Conservation (phyloP, 92 coral and sea anemone genomes). For the Plumapathes pennacea region DNA sequence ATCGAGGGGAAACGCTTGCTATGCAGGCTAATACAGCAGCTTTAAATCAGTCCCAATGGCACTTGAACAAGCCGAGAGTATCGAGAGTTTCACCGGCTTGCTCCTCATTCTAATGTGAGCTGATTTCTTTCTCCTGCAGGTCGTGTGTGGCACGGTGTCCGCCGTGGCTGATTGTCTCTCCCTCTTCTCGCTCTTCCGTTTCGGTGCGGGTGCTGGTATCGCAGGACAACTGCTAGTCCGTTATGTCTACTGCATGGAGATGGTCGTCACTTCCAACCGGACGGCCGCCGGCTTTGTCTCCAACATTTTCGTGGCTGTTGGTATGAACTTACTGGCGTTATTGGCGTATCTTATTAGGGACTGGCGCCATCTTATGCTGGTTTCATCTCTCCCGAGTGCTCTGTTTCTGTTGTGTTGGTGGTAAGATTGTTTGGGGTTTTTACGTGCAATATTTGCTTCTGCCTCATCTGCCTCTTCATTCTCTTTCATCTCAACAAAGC, state of each 20-base stretch:
- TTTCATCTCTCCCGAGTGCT: conserved; percentile 51
- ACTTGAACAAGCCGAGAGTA: too few relatives aligned
- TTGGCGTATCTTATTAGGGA: conserved; percentile 78
- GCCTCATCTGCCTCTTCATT: too few relatives aligned
- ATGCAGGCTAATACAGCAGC: too few relatives aligned
- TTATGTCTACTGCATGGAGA: conserved; percentile 77
- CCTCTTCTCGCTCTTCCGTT: conserved; percentile 57
- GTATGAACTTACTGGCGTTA: conserved; percentile 55
- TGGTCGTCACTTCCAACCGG: conserved; percentile 48
- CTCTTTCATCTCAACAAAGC: too few relatives aligned
- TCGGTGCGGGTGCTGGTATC: conserved; percentile 54
- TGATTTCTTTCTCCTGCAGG: conserved; percentile 32
- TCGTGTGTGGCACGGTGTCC: conserved; percentile 41
- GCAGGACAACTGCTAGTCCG: conserved; percentile 62
- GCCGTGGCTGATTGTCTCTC: conserved; percentile 66
- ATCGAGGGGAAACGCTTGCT: too few relatives aligned
- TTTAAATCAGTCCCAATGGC: too few relatives aligned
- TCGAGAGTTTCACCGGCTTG: too few relatives aligned
- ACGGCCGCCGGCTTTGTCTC: conserved; percentile 70
- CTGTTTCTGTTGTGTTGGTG: conserved; percentile 71
- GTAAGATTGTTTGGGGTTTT: too few relatives aligned
- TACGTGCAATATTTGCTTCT: too few relatives aligned
- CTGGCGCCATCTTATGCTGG: conserved; percentile 73
- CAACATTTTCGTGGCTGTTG: conserved; percentile 70
- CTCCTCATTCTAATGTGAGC: neutral